Evolutionary conservation across 37 sponge, comb jelly and placozoan genomes (phyloP), one percentile per base, ranked within the genome.

Genomic region (Theonella swinhoei): DNA sequence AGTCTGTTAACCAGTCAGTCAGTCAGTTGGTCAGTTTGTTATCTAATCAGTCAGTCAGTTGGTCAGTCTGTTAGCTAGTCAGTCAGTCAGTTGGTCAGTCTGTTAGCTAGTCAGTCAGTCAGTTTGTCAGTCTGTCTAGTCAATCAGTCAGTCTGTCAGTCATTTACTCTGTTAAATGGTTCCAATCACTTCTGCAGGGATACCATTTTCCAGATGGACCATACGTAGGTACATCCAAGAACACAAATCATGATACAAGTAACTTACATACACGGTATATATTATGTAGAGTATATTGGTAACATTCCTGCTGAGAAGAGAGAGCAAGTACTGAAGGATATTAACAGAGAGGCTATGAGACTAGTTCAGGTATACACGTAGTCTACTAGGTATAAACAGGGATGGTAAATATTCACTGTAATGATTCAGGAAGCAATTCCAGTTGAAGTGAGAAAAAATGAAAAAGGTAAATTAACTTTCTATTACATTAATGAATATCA

Each of bases 161-260:
- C n/a, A n/a, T n/a, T n/a, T n/a, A n/a, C n/a, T n/a, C n/a, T n/a
- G n/a, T n/a, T n/a, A n/a, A n/a, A n/a, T n/a, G n/a, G n/a, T n/a
- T n/a, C n/a, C 24, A 64, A 9, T 42, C 32, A 24, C 41, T 4
- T 58, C 34, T 33, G n/a, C 66, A 92, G 92, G 92, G 92, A 19
- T 92, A 88, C 40, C 92, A 92, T 37, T 92, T 92, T 47, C 76
- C 92, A n/a, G 85, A 88, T 77, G 88, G 88, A 34, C 88, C 92
- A 2, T 92, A 92, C 84, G 92, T 92, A 24, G 92, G 92, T 92
- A 65, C 80, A 80, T 83, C n/a, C 39, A 76, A n/a, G n/a, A n/a
- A n/a, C n/a, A n/a, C n/a, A n/a, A n/a, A n/a, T n/a, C n/a, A n/a
- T n/a, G n/a, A n/a, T n/a, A n/a, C n/a, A n/a, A n/a, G n/a, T n/a